Conservation (phyloP, 2,888 invertebrate genomes). For the Hylaea fasciaria region DNA sequence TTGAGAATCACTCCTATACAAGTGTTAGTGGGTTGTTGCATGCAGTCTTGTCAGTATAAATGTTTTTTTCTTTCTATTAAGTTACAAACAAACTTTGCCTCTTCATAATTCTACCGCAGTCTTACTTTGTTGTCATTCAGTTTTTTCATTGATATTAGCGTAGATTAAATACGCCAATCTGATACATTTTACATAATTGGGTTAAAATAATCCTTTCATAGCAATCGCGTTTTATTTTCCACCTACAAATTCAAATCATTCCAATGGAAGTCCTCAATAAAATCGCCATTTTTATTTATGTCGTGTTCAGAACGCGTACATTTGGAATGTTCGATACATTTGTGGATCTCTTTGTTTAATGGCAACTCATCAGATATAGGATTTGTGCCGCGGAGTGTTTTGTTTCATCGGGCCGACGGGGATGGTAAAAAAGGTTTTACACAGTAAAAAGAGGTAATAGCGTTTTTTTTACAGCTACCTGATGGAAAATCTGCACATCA, state of each 20-base stretch:
- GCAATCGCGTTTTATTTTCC: constrained; percentile 37
- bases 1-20: too few relatives aligned
- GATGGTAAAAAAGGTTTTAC: too few relatives aligned
- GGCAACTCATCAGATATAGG: constrained; percentile 56
- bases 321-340: constrained; percentile 42
- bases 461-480: not conserved
- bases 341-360: constrained; percentile 57
- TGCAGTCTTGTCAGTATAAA: too few relatives aligned
- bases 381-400: constrained; percentile 55
- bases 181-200: not conserved
- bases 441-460: not conserved
- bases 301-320: constrained; percentile 62
- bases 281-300: constrained; percentile 71
- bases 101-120: too few relatives aligned
- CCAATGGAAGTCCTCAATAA: constrained; percentile 54
- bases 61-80: too few relatives aligned
- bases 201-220: constrained; percentile 14
- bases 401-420: constrained; percentile 46
- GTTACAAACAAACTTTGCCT: too few relatives aligned
- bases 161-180: too few relatives aligned
- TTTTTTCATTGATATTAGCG: not conserved
- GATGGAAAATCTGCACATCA: not conserved
- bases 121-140: too few relatives aligned
- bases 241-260: constrained; percentile 34
- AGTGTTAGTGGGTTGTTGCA: too few relatives aligned